Evolutionary conservation across 2,113 vertebrate species (phyloP).

Genomic region (Microcebus tavaratra): DNA sequence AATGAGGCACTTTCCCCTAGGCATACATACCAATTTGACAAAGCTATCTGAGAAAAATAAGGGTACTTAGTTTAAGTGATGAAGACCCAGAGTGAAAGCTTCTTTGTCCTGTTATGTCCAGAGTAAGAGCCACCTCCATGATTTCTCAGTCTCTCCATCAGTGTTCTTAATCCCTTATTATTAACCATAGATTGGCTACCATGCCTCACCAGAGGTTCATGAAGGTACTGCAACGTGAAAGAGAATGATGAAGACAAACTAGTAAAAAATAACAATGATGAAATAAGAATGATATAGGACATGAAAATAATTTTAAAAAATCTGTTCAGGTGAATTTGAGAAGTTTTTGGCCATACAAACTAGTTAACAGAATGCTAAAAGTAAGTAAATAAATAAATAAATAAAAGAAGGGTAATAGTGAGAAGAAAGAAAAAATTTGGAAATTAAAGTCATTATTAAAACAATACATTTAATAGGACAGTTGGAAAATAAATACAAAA

Average conservation of each 20-base stretch:
- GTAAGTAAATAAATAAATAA: background rate
- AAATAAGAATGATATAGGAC: background rate
- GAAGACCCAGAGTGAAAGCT: background rate
- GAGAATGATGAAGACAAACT: background rate
- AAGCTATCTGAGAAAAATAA: background rate
- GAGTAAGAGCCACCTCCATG: fast-evolving
- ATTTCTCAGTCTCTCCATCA: background rate
- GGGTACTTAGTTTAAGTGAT: background rate
- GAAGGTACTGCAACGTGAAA: background rate
- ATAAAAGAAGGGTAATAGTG: background rate
- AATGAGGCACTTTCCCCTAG: background rate
- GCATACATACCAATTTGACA: background rate
- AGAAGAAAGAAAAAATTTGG: background rate
- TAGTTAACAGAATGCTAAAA: background rate
- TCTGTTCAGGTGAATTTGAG: background rate
- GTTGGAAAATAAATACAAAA: background rate
- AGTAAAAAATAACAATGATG: background rate
- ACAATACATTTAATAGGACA: background rate
- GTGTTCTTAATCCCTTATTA: background rate
- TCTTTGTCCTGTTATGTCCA: background rate
- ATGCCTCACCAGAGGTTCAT: background rate
- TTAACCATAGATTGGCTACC: background rate
- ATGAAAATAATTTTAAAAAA: background rate
- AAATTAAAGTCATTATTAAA: background rate
- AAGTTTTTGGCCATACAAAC: background rate